phyloP scores from a whole-genome alignment of 2,888 invertebrate genomes.

The Toxonevra muliebris region DNA sequence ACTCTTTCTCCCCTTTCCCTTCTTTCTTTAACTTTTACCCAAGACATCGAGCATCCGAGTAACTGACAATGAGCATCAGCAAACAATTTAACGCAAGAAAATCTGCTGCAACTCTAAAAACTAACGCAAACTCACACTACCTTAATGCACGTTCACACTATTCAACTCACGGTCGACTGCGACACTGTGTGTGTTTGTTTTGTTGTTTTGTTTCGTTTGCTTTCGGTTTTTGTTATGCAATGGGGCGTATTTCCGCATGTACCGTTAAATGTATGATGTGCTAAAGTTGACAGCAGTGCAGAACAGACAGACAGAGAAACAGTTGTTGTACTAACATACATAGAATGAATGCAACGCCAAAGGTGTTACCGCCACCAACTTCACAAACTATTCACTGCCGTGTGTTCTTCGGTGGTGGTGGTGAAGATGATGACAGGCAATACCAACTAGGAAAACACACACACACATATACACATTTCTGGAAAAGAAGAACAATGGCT shows the following conservation, averaged over 20 bases:
- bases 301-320: conserved; percentile 22
- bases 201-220: neutral
- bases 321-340: conserved; percentile 19
- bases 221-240: neutral
- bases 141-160: neutral
- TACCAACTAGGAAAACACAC: conserved; percentile 2
- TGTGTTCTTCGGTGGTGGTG: neutral
- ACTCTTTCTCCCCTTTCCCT: neutral
- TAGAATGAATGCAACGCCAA: too few relatives aligned
- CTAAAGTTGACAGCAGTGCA: conserved; percentile 26
- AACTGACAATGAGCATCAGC: conserved; percentile 12
- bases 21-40: neutral
- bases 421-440: neutral
- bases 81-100: neutral
- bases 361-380: too few relatives aligned
- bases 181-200: neutral
- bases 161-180: neutral
- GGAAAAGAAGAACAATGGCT: conserved; percentile 44
- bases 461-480: neutral
- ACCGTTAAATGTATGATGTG: conserved; percentile 28
- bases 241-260: conserved; percentile 10
- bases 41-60: neutral
- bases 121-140: neutral
- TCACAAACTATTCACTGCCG: too few relatives aligned
- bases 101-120: neutral